These are phyloP conservation scores for Sebastes umbrosus DNA, from an alignment of 2,797 vertebrate species.

Conservation along the genomic window DNA sequence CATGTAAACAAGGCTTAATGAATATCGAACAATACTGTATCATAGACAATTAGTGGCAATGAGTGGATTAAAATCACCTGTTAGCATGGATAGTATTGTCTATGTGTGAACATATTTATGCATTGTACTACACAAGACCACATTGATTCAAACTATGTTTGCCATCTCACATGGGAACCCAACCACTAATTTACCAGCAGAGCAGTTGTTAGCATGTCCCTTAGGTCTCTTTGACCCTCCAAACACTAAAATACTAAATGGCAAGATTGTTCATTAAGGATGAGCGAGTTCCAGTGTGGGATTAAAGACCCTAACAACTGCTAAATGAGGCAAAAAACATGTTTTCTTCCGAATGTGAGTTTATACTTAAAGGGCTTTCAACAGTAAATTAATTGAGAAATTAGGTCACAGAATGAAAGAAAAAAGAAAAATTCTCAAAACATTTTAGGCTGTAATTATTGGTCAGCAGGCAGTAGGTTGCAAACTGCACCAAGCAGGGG, in stretches of 20 bases:
- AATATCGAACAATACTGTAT: not conserved
- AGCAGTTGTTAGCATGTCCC: not conserved
- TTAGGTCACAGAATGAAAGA: not conserved
- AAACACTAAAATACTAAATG: not conserved
- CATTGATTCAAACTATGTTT: not conserved
- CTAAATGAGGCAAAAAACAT: not conserved
- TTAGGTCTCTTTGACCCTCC: not conserved
- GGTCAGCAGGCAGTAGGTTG: conserved; percentile 2
- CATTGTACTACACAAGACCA: not conserved
- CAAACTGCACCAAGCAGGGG: not conserved
- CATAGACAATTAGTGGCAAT: not conserved
- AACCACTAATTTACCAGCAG: not conserved
- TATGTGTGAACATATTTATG: not conserved
- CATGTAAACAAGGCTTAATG: not conserved
- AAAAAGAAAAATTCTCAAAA: not conserved
- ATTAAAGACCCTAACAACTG: not conserved
- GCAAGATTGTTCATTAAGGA: not conserved
- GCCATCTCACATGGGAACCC: not conserved
- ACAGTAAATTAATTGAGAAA: conserved; percentile 10
- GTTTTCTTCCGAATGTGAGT: not conserved
- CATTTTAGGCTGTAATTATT: not conserved
- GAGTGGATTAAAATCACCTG: not conserved
- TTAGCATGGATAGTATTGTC: not conserved
- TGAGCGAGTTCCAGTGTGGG: not conserved
- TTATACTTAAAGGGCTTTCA: not conserved